phyloP scores from a whole-genome alignment of 2,797 vertebrate species.

The Sciurus carolinensis region DNA sequence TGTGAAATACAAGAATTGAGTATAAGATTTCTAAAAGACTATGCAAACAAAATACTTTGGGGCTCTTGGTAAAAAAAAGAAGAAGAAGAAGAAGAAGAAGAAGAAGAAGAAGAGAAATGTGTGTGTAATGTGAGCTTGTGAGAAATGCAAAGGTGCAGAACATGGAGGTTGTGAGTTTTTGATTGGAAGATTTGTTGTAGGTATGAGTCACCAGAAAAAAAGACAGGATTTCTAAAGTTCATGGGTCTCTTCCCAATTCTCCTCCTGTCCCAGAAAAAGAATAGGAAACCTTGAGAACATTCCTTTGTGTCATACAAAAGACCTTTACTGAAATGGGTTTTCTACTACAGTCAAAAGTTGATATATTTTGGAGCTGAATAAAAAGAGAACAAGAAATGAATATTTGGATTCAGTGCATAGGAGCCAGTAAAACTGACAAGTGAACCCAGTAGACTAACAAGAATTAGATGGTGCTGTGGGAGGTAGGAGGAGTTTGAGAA shows the following conservation, averaged over 20 bases:
- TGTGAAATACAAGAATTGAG: background rate
- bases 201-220: conserved; percentile 38
- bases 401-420: background rate
- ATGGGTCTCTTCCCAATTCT: background rate
- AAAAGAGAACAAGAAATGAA: conserved; percentile 25
- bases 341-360: background rate
- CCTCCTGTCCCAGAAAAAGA: background rate
- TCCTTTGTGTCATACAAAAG: background rate
- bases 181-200: background rate
- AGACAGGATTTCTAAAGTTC: conserved; percentile 19
- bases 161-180: background rate
- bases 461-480: background rate
- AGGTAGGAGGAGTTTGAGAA: background rate
- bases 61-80: background rate
- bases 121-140: background rate
- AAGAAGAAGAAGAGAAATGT: background rate
- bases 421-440: background rate
- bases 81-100: no score
- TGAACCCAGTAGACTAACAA: background rate
- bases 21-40: conserved; percentile 30
- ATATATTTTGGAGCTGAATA: conserved; percentile 37
- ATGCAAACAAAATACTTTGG: background rate
- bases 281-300: background rate
- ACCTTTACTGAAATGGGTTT: background rate
- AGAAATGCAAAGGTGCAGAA: background rate